A percentile compares a stretch with the other conserved stretches of the same genome.
Evolutionary conservation across 2,888 invertebrate species (phyloP).

Genomic region (Andrena flavipes): DNA sequence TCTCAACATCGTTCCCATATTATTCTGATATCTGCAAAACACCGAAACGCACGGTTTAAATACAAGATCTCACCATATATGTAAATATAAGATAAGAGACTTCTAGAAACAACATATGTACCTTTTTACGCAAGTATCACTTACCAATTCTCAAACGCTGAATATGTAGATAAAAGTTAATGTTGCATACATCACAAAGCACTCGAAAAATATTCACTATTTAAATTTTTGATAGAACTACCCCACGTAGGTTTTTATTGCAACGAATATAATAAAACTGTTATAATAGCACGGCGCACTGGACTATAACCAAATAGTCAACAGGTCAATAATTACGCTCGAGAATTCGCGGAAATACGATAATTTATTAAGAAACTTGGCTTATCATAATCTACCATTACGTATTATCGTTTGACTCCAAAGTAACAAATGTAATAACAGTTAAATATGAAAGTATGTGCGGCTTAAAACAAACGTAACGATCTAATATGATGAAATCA

Average conservation of each 20-base stretch:
- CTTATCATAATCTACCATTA: background rate
- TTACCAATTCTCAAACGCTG: constrained; percentile 10
- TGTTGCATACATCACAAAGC: constrained; percentile 2
- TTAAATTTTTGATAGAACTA: background rate
- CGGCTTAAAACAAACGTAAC: background rate
- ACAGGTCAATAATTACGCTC: background rate
- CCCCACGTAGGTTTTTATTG: background rate
- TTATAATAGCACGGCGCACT: background rate
- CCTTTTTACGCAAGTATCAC: background rate
- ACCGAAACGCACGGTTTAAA: background rate
- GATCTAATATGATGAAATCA: background rate
- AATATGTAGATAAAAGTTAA: background rate
- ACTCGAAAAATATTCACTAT: background rate
- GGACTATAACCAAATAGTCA: background rate
- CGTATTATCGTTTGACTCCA: background rate
- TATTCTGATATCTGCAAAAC: constrained; percentile 36
- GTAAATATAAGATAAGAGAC: background rate
- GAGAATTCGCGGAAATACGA: background rate
- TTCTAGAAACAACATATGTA: background rate
- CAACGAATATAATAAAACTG: background rate
- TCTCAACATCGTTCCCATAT: constrained; percentile 31
- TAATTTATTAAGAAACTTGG: background rate
- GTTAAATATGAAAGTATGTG: background rate
- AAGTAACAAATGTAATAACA: constrained; percentile 8
- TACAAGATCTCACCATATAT: background rate